These are phyloP conservation scores for Calameuta idolon DNA, from an alignment of 2,888 invertebrate species.

Conservation along the genomic window DNA sequence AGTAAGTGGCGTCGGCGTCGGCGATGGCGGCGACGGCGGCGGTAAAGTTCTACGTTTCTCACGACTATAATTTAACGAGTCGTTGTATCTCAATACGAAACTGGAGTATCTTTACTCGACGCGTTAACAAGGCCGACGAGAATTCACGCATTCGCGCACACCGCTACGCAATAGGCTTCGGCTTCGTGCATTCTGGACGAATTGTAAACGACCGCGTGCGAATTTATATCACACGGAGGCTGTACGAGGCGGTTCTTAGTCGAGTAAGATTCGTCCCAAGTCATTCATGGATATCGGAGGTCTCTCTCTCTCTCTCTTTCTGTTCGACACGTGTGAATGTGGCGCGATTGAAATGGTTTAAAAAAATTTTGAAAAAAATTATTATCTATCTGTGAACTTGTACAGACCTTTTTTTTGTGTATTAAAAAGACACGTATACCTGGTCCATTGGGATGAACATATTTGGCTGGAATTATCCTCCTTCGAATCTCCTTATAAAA, in stretches of 20 bases:
- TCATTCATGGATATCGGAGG: not conserved
- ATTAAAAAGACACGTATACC: not conserved
- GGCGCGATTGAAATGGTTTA: not conserved
- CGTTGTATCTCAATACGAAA: slow-evolving; percentile 1
- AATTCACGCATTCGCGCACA: slow-evolving; percentile 3
- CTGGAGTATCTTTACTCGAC: slow-evolving; percentile 3
- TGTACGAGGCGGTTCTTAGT: not conserved
- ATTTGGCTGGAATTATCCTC: not conserved
- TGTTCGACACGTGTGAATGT: not conserved
- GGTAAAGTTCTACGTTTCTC: not conserved
- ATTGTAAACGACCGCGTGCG: not conserved
- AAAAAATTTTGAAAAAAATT: not conserved
- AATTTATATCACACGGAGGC: not conserved
- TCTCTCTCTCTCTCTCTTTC: not conserved
- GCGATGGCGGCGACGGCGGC: not conserved
- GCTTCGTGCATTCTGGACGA: not conserved
- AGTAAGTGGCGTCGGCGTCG: not conserved
- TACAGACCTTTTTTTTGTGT: not conserved
- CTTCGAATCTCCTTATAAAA: not conserved
- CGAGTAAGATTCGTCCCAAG: not conserved
- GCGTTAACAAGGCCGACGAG: not conserved
- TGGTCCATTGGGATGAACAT: not conserved
- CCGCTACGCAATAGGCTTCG: not conserved
- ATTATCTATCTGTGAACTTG: not conserved
- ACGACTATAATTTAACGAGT: slow-evolving; percentile 1